Conservation (phyloP, 2,113 vertebrate genomes). For the Vidua chalybeata region DNA sequence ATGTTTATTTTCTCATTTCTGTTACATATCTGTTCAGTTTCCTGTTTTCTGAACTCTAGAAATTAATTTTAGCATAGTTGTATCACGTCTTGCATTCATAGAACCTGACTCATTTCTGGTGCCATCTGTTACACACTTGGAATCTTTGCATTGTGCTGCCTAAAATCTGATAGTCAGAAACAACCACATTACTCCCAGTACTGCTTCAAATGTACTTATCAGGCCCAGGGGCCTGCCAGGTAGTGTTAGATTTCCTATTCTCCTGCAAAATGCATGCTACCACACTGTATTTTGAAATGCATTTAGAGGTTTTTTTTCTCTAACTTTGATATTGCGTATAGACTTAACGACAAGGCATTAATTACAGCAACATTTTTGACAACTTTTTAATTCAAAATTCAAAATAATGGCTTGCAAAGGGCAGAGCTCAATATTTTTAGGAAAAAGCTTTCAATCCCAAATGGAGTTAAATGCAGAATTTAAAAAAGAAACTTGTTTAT, state of each 20-base stretch:
- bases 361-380: neutral
- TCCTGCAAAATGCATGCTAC: neutral
- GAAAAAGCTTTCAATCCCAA: neutral
- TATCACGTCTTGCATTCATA: conserved; percentile 1
- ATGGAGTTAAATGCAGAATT: neutral
- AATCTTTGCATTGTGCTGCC: conserved; percentile 15
- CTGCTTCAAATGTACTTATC: neutral
- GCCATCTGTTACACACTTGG: conserved; percentile 46
- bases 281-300: neutral
- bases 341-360: neutral
- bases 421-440: neutral
- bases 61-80: conserved; percentile 43
- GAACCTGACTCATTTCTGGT: conserved; percentile 43
- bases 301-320: rapidly evolving
- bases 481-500: neutral
- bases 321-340: neutral
- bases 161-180: neutral
- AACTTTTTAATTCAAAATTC: neutral
- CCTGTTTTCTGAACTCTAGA: conserved; percentile 17
- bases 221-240: neutral
- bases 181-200: neutral
- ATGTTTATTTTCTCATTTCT: conserved; percentile 19
- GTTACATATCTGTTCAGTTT: conserved; percentile 16
- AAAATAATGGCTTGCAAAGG: neutral
- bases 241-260: neutral